phyloP scores from a whole-genome alignment of 2,797 vertebrate genomes.

The Sebastes steindachneri region DNA sequence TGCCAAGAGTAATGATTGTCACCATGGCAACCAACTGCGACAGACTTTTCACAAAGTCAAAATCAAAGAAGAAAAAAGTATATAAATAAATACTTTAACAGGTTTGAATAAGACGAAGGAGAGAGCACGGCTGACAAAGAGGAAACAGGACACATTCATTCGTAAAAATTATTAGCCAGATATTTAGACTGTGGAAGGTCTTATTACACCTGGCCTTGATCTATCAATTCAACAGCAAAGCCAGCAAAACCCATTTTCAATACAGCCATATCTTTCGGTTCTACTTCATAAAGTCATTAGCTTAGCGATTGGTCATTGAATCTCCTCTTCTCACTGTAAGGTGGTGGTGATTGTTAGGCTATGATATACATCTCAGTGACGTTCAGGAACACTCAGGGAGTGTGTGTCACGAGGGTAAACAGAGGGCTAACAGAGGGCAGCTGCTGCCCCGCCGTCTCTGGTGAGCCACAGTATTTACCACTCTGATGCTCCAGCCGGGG shows the following conservation, averaged over 20 bases:
- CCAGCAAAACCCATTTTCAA: slow-evolving; percentile 1
- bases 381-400: slow-evolving; percentile 47
- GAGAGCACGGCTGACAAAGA: slow-evolving; percentile 8
- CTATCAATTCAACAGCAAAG: slow-evolving; percentile 13
- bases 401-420: slow-evolving; percentile 50
- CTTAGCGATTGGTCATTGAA: not conserved
- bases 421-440: slow-evolving; percentile 56
- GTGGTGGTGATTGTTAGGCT: not conserved
- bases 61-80: not conserved
- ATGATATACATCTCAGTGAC: slow-evolving; percentile 45
- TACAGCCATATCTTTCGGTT: not conserved
- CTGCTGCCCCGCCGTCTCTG: slow-evolving; percentile 60
- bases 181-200: not conserved
- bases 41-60: slow-evolving; percentile 12
- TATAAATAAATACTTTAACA: slow-evolving; percentile 7
- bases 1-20: slow-evolving; percentile 20
- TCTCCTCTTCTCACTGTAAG: not conserved
- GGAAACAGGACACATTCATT: not conserved
- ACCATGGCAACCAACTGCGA: slow-evolving; percentile 42
- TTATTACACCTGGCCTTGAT: not conserved
- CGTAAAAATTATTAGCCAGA: slow-evolving; percentile 1
- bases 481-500: slow-evolving; percentile 99
- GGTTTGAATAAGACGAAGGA: slow-evolving; percentile 7
- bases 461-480: slow-evolving; percentile 90
- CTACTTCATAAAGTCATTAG: not conserved